Evolutionary conservation across 2,797 vertebrate species (phyloP), one percentile per base, ranked within the genome.

Genomic region (Scyliorhinus canicula): DNA sequence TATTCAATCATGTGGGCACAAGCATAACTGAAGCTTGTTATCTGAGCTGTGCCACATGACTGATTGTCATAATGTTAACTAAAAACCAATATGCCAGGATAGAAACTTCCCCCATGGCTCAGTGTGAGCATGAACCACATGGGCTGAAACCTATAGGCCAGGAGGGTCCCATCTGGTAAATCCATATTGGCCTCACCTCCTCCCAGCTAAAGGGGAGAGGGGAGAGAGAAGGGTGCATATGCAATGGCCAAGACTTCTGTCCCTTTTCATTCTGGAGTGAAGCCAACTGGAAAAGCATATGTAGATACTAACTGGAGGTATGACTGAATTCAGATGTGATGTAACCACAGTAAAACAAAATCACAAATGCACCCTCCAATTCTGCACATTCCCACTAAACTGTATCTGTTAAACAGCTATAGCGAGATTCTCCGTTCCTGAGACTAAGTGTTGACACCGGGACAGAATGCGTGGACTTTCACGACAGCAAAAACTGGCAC

Each of bases 151-250:
- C 88, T 91, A 91, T 21, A 91, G 57, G 88, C 57, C 88, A 65
- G 57, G 88, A 91, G 60, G 88, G n/a, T 65, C n/a, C 88, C 88
- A 91, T 91, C 88, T 91, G 88, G n/a, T 91, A 44, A 91, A 65
- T 65, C 88, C 60, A 91, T 91, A 65, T 65, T 91, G 57, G 88
- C 88, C 40, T 91, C 88, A 91, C 12, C 5, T 7, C 44, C 57
- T 57, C 21, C n/a, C 88, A 91, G 60, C 60, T 44, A 65, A 57
- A 91, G 55, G 31, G 71, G 35, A 74, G 26, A 6, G 74, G 71
- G 2, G 31, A 4, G 63, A 16, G 19, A 63, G 79, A 21, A 47
- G 79, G 44, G 21, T 26, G 21, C 40, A 47, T 21, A 82, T 60
- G 40, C 19, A 63, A 91, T 65, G 50, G 69, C 47, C 12, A 94